These are phyloP conservation scores for Netelia fuscicornis DNA, from an alignment of 2,888 invertebrate genomes.

Conservation along the genomic window DNA sequence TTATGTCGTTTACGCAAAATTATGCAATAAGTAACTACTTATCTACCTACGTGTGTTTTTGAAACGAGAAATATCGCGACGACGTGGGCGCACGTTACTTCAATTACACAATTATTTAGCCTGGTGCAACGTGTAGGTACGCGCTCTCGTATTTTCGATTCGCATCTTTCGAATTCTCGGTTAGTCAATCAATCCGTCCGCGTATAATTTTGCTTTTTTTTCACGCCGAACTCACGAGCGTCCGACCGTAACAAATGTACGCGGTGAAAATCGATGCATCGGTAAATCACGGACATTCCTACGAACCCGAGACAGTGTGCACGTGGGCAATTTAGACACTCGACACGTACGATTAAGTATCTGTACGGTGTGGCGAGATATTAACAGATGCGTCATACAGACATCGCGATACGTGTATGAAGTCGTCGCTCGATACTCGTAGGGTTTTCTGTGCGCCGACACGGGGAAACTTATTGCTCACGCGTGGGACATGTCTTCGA, in stretches of 20 bases:
- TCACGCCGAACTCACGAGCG: slow-evolving; percentile 69
- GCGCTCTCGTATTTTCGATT: slow-evolving; percentile 67
- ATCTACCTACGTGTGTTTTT: neutral
- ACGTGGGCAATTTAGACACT: slow-evolving; percentile 76
- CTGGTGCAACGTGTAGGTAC: slow-evolving; percentile 59
- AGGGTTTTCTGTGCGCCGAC: neutral
- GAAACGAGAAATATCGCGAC: slow-evolving; percentile 20
- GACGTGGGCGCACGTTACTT: slow-evolving; percentile 69
- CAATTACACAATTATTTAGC: slow-evolving; percentile 74
- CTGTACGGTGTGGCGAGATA: slow-evolving; percentile 28
- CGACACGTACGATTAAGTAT: slow-evolving; percentile 74
- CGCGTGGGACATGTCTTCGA: slow-evolving; percentile 17
- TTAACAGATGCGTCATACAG: slow-evolving; percentile 29
- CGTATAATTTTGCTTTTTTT: slow-evolving; percentile 62
- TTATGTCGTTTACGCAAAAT: neutral
- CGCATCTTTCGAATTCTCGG: slow-evolving; percentile 58
- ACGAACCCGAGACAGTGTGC: slow-evolving; percentile 64
- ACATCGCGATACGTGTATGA: neutral
- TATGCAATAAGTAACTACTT: slow-evolving; percentile 15
- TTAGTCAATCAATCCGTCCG: slow-evolving; percentile 26
- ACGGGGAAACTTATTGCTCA: slow-evolving; percentile 33
- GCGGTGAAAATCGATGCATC: slow-evolving; percentile 62
- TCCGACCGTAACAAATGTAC: slow-evolving; percentile 23
- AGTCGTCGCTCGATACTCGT: slow-evolving; percentile 11
- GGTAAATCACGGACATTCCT: slow-evolving; percentile 78